These are phyloP conservation scores for Dynastes maya DNA, from an alignment of 2,888 invertebrate genomes.

Conservation along the genomic window DNA sequence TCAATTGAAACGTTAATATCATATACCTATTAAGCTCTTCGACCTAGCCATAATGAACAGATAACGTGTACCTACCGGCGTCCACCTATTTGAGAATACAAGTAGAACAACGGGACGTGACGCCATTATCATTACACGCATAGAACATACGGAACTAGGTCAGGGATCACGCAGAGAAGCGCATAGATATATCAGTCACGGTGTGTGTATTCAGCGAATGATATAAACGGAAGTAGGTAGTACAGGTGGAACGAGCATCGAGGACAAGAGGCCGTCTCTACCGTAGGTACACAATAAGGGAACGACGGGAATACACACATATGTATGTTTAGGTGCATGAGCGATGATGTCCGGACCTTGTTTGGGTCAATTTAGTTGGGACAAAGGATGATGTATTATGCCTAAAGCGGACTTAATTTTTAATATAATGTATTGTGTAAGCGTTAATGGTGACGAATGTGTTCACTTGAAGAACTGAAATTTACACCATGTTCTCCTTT, in stretches of 20 bases:
- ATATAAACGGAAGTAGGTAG: constrained; percentile 4
- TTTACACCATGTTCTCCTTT: neutral
- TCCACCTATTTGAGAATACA: neutral
- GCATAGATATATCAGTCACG: neutral
- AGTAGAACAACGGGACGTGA: neutral
- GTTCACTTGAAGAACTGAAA: neutral
- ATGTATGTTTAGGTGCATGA: constrained; percentile 8
- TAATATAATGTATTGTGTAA: neutral
- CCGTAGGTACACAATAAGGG: neutral
- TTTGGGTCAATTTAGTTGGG: constrained; percentile 19
- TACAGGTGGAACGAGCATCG: constrained; percentile 6
- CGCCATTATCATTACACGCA: neutral
- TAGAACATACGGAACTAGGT: constrained; percentile 6
- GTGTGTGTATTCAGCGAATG: neutral
- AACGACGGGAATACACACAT: constrained; percentile 6
- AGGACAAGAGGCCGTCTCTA: neutral
- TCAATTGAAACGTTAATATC: constrained; percentile 1
- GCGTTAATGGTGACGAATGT: neutral
- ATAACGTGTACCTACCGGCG: neutral
- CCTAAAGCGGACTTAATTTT: neutral
- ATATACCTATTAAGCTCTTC: constrained; percentile 2
- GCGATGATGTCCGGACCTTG: constrained; percentile 21
- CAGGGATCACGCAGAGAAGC: neutral
- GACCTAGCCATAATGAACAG: neutral
- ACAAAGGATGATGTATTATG: neutral